Evolutionary conservation across 2,888 invertebrate species (phyloP), one percentile per base, ranked within the genome.

Genomic region (Hartigia nigra): DNA sequence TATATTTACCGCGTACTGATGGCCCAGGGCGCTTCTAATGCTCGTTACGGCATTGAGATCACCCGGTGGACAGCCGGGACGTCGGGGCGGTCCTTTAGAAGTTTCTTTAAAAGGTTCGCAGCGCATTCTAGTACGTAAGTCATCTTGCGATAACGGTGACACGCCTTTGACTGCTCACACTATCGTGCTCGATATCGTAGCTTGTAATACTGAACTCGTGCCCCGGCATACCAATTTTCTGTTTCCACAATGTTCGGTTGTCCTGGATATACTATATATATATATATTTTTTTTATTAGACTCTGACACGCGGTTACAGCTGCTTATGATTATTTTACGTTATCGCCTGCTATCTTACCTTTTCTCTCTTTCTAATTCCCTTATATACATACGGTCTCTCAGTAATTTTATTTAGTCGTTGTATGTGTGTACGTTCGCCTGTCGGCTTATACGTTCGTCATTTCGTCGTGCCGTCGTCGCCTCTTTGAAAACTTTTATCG

Each of bases 91-190:
- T 83, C 84, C 87, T 83, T 87, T 84, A 86, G 86, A 88, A 86
- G 87, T 88, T 86, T 84, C 87, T 87, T 88, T 87, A 85, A 88
- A 86, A 88, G 87, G 88, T 88, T 86, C 84, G 85, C 88, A 84
- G 85, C 86, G 83, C 81, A 81, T 81, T 77, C 82, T 32, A 34
- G 35, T 83, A 82, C 84, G 83, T 85, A 86, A 85, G 86, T 86
- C 86, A 86, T 85, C 84, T 84, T 82, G 84, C 84, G 86, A 86
- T 86, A 86, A 86, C 86, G 83, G 85, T 85, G 85, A 85, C 85
- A 85, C 86, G 84, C 85, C 85, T 85, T 85, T 86, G 86, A 86
- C 83, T 81, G 82, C 84, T 86, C 85, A 84, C 83, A 55, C 77
- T 34, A 75, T 75, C 75, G n/a, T 34, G 31, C 31, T 35, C 75